Evolutionary conservation across 1,140 invertebrate species (phyloP), one percentile per base, ranked within the genome.

Genomic region (Drosophila sp.): DNA sequence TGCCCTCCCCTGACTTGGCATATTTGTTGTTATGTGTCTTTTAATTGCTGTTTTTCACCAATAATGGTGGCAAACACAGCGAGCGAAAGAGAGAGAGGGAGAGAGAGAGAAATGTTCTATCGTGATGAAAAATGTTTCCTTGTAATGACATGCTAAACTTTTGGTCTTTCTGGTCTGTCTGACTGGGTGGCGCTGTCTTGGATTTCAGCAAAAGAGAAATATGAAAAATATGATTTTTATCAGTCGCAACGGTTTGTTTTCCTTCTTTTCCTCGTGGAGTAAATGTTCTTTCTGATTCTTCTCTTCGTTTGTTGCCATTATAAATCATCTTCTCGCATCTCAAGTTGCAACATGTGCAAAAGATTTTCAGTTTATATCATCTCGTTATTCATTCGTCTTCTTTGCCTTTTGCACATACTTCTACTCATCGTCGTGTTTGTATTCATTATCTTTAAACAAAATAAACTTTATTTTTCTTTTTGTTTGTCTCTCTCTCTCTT

Each of bases 21-120:
- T 89, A 89, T 89, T 89, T 89, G 84, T 73, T 90, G 85, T 89
- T 89, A 87, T 87, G 84, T 89, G 84, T 84, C 85, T 89, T 87
- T 87, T 87, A 87, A 87, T 87, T 87, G 84, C 84, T 87, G 84
- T 87, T 87, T 72, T 76, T 72, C 72, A 80, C 76, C 79, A 57
- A 66, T 54, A 70, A 65, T 27, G 70, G 40, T 47, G 44, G 44
- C 44, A 47, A 47, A 47, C 17, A 7, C 6, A 25, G 17, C 17
- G 17, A 17, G 17, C 2, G 27, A 47, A 6, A 47, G 23, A 47
- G 6, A 47, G 7, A 47, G 23, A 47, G 17, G 17, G 4, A 17
- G 5, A 8, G 17, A 44, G 17, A 35, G 27, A 57, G 74, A 79
- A 82, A 87, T 89, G 84, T 77, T 84, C 70, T 76, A 80, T 60